These are phyloP conservation scores for Paracyclopina nana DNA, from an alignment of 1,140 invertebrate species.

Conservation along the genomic window DNA sequence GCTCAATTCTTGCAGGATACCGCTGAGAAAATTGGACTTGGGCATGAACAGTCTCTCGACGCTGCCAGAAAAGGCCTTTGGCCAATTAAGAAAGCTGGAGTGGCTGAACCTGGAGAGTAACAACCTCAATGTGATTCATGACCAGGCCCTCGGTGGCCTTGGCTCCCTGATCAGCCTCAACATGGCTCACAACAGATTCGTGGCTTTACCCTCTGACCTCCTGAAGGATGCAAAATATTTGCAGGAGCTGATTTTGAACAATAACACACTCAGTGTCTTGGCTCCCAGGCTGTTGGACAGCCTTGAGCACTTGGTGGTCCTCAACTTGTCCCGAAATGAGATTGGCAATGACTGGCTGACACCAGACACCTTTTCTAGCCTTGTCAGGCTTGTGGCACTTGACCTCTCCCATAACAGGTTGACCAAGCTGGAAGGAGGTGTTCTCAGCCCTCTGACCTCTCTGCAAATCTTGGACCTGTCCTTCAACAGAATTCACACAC, in stretches of 20 bases:
- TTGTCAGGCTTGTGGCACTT: slow-evolving; percentile 45
- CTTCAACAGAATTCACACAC: slow-evolving; percentile 60
- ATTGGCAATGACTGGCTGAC: slow-evolving; percentile 36
- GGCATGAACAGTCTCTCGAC: slow-evolving; percentile 19
- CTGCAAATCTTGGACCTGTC: slow-evolving; percentile 66
- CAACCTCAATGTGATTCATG: slow-evolving; percentile 53
- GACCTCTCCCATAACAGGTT: slow-evolving; percentile 73
- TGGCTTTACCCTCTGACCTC: slow-evolving; percentile 44
- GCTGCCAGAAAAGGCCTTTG: slow-evolving; percentile 28
- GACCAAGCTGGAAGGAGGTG: slow-evolving; percentile 49
- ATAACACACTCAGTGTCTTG: slow-evolving; percentile 39
- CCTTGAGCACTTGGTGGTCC: slow-evolving; percentile 60
- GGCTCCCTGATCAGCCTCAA: slow-evolving; percentile 45
- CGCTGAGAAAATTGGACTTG: slow-evolving; percentile 34
- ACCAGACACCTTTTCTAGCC: slow-evolving; percentile 19
- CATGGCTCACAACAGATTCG: slow-evolving; percentile 50
- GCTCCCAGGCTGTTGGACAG: slow-evolving; percentile 47
- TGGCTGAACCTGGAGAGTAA: slow-evolving; percentile 51
- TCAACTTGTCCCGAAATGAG: slow-evolving; percentile 40
- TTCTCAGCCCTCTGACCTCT: slow-evolving; percentile 54
- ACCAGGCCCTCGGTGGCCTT: slow-evolving; percentile 49
- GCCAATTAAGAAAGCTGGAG: slow-evolving; percentile 41
- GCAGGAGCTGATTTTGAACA: slow-evolving; percentile 53
- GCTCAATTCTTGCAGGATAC: slow-evolving; percentile 37
- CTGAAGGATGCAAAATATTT: slow-evolving; percentile 51